These are phyloP conservation scores for Plusia festucae DNA, from an alignment of 2,888 invertebrate genomes.

Conservation along the genomic window DNA sequence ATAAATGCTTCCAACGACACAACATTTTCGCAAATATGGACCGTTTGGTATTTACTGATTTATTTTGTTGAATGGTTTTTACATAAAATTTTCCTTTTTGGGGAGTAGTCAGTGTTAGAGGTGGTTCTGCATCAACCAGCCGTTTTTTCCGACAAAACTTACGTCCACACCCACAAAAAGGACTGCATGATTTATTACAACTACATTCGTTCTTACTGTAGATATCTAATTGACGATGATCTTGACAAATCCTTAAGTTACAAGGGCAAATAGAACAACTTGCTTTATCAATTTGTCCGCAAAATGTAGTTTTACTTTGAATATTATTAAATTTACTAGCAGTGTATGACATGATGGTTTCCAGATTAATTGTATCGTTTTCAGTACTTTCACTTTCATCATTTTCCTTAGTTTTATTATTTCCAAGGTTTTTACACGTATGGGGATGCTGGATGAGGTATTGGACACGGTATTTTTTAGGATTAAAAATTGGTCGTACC, in stretches of 20 bases:
- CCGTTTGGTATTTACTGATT: background rate
- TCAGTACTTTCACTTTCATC: conserved; percentile 7
- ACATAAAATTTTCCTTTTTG: too few relatives aligned
- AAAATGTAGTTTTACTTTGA: conserved; percentile 30
- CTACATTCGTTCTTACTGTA: background rate
- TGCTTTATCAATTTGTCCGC: background rate
- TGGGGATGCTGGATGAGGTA: conserved; percentile 35
- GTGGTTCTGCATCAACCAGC: background rate
- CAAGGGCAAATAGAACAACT: conserved; percentile 6
- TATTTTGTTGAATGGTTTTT: background rate
- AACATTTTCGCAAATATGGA: conserved; percentile 18
- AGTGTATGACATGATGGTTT: conserved; percentile 20
- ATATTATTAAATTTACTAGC: conserved; percentile 63
- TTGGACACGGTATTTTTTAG: conserved; percentile 48
- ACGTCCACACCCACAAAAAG: background rate
- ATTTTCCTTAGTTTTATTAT: conserved; percentile 7
- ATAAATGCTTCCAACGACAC: conserved; percentile 25
- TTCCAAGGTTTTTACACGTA: background rate
- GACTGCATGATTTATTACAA: background rate
- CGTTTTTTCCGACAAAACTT: background rate
- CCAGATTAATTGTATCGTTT: background rate
- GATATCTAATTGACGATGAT: background rate
- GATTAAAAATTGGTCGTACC: conserved; percentile 42
- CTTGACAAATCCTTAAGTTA: background rate
- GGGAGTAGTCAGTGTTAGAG: background rate